phyloP scores from a whole-genome alignment of 2,797 vertebrate genomes.

The Remorina albescens region DNA sequence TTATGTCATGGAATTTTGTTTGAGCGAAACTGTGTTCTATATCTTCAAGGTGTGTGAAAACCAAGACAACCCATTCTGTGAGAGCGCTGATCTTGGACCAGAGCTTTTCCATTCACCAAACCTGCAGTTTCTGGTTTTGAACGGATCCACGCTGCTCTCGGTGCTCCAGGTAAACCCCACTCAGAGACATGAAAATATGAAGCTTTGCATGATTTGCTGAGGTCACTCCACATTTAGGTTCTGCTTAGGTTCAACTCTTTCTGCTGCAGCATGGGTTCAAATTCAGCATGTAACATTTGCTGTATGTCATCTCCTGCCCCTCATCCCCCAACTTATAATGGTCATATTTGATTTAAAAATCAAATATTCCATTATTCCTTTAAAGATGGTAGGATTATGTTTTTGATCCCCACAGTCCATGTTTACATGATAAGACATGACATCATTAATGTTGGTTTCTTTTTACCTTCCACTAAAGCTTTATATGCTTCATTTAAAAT shows the following conservation, averaged over 20 bases:
- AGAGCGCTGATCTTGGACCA: slow-evolving; percentile 93
- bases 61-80: slow-evolving; percentile 96
- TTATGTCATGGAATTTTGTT: not conserved
- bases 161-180: slow-evolving; percentile 74
- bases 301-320: too few relatives aligned
- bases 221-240: too few relatives aligned
- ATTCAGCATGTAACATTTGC: too few relatives aligned
- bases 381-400: too few relatives aligned
- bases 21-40: not conserved
- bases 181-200: not conserved
- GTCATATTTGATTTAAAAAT: too few relatives aligned
- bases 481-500: not conserved
- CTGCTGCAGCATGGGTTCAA: too few relatives aligned
- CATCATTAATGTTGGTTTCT: too few relatives aligned
- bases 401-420: too few relatives aligned
- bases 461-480: not conserved
- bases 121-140: slow-evolving; percentile 96
- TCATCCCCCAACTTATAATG: too few relatives aligned
- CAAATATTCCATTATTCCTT: too few relatives aligned
- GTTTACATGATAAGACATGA: too few relatives aligned
- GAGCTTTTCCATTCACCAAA: slow-evolving; percentile 98
- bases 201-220: not conserved
- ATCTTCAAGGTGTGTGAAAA: slow-evolving; percentile 91
- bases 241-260: too few relatives aligned
- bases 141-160: slow-evolving; percentile 95